Percentiles rank a stretch among this genome's conserved stretches.
Evolutionary conservation across 2,113 vertebrate genomes (phyloP).

Genomic region (Seriola rivoliana): DNA sequence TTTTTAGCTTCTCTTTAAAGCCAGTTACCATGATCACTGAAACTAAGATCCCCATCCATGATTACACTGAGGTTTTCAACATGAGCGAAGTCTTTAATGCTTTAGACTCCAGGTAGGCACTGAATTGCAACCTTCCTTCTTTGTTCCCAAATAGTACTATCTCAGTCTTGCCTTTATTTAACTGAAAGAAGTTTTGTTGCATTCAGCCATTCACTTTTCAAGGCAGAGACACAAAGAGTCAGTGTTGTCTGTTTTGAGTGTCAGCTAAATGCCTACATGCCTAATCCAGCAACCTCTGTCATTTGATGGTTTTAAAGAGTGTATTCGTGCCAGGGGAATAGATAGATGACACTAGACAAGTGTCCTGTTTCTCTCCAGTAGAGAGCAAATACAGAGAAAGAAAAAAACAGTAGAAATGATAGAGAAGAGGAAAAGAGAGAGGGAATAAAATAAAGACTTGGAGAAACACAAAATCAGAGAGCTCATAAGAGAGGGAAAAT

Average conservation of each 20-base stretch:
- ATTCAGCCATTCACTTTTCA: too few species aligned
- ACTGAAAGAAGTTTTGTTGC: too few species aligned
- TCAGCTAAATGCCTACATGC: not conserved
- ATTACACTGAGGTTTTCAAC: too few species aligned
- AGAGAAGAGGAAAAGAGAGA: not conserved
- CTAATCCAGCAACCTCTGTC: not conserved
- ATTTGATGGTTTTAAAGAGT: not conserved
- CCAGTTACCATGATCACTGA: too few species aligned
- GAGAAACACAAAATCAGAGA: not conserved
- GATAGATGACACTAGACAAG: not conserved
- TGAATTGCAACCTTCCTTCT: too few species aligned
- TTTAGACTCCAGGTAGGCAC: too few species aligned
- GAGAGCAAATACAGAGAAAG: not conserved
- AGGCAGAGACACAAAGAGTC: too few species aligned
- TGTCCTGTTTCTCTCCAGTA: not conserved
- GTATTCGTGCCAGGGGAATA: not conserved
- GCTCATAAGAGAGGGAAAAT: not conserved
- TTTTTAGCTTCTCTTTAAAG: too few species aligned
- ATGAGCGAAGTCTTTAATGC: too few species aligned
- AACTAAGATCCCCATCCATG: too few species aligned
- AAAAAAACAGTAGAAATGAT: not conserved
- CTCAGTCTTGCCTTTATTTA: too few species aligned
- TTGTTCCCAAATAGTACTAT: too few species aligned
- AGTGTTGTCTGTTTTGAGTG: not conserved
- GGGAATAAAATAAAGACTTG: not conserved